Conservation (phyloP, 2,888 invertebrate species). For the Dasysyrphus albostriatus region DNA sequence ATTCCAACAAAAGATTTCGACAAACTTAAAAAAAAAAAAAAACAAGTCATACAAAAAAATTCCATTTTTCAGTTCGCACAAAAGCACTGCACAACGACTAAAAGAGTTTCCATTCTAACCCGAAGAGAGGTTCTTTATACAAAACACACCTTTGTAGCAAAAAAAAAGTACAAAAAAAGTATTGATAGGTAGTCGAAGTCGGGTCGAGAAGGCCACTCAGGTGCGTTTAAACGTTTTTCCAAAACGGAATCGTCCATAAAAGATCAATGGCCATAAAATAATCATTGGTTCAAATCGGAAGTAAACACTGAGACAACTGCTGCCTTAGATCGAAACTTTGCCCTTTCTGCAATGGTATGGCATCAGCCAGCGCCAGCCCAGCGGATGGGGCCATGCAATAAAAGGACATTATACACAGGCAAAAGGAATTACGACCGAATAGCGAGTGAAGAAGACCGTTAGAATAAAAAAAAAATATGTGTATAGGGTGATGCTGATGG, state of each 20-base stretch:
- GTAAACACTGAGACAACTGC: conserved; percentile 76
- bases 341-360: conserved; percentile 28
- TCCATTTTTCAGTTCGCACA: conserved; percentile 70
- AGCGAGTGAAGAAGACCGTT: conserved; percentile 7
- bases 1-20: conserved; percentile 56
- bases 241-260: conserved; percentile 76
- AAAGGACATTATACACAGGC: conserved; percentile 73
- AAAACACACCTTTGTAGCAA: conserved; percentile 19
- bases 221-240: conserved; percentile 75
- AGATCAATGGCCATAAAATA: conserved; percentile 78
- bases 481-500: not conserved
- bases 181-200: conserved; percentile 35
- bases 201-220: conserved; percentile 67
- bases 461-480: conserved; percentile 5
- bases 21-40: not conserved
- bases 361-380: too few relatives aligned
- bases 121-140: conserved; percentile 28
- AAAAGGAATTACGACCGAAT: conserved; percentile 65
- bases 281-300: conserved; percentile 76
- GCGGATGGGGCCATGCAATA: conserved; percentile 72
- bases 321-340: conserved; percentile 71
- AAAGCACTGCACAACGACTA: conserved; percentile 68
- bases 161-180: not conserved
- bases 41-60: conserved; percentile 69
- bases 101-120: conserved; percentile 19